Percentiles rank a stretch among this genome's conserved stretches.
Conservation (phyloP, 2,888 invertebrate species). For the Empis stercorea region DNA sequence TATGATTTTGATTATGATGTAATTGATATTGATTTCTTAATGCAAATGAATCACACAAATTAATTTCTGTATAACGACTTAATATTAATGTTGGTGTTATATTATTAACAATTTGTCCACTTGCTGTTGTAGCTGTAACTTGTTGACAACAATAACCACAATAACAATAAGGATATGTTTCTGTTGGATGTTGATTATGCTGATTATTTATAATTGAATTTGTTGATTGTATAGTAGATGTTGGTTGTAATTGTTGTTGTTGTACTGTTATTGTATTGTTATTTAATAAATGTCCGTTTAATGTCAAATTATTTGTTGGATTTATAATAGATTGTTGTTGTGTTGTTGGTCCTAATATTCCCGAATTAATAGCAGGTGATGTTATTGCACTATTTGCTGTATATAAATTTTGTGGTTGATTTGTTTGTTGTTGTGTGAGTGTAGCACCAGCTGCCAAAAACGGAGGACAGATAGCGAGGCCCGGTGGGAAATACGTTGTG, state of each 20-base stretch:
- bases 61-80: conserved; percentile 22
- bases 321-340: background rate
- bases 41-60: conserved; percentile 19
- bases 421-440: conserved; percentile 11
- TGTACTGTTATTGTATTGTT: conserved; percentile 11
- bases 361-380: conserved; percentile 12
- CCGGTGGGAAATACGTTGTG: conserved; percentile 24
- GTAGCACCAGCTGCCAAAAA: conserved; percentile 18
- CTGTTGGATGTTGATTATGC: conserved; percentile 11
- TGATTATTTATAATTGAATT: background rate
- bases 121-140: conserved; percentile 11
- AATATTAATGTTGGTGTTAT: conserved; percentile 19
- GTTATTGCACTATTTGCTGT: conserved; percentile 9
- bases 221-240: conserved; percentile 12
- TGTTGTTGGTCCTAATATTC: background rate
- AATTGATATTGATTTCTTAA: conserved; percentile 22
- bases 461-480: conserved; percentile 23
- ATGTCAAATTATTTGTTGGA: background rate
- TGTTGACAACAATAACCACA: conserved; percentile 19
- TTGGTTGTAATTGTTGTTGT: conserved; percentile 12
- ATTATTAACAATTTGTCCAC: conserved; percentile 13
- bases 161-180: conserved; percentile 17
- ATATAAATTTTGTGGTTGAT: conserved; percentile 10
- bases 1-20: conserved; percentile 18
- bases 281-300: background rate